Percentiles rank a stretch among this genome's conserved stretches.
phyloP scores from a whole-genome alignment of 2,113 vertebrate species.

The Xenopus laevis region DNA sequence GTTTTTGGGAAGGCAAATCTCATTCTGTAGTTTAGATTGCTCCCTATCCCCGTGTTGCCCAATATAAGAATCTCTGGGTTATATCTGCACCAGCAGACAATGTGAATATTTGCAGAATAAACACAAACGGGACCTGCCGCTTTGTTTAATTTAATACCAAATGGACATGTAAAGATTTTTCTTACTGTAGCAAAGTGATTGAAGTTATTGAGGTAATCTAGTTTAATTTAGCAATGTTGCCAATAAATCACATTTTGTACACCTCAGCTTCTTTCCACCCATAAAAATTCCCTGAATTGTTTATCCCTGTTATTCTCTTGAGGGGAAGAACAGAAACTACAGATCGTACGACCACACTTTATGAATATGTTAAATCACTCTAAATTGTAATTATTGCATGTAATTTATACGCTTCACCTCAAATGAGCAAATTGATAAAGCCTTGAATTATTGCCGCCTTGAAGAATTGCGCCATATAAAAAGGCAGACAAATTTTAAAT shows the following conservation, averaged over 20 bases:
- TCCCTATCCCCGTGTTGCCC: too few species aligned
- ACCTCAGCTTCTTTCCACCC: slow-evolving; percentile 4
- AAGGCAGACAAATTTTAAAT: neutral
- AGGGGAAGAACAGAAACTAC: neutral
- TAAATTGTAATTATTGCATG: slow-evolving; percentile 9
- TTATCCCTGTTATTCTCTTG: neutral
- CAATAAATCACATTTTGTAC: slow-evolving; percentile 26
- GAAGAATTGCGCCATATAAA: neutral
- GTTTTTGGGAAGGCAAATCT: too few species aligned
- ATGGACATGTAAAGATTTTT: slow-evolving; percentile 8
- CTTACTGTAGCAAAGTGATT: slow-evolving; percentile 12
- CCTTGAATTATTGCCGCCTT: neutral
- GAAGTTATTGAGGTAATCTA: slow-evolving; percentile 31
- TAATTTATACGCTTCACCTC: slow-evolving; percentile 4
- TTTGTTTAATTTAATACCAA: slow-evolving; percentile 15
- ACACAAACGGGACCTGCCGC: slow-evolving; percentile 1
- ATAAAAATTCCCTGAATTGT: neutral
- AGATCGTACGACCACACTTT: neutral
- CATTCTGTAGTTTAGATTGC: too few species aligned
- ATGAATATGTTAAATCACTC: slow-evolving; percentile 13
- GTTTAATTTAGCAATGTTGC: slow-evolving; percentile 19
- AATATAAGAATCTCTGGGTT: too few species aligned
- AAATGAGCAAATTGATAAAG: slow-evolving; percentile 13
- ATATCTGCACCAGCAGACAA: neutral
- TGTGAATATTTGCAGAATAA: slow-evolving; percentile 10